Evolutionary conservation across 2,888 invertebrate genomes (phyloP), one percentile per base, ranked within the genome.

Genomic region (Eueremaeus valkanovi): DNA sequence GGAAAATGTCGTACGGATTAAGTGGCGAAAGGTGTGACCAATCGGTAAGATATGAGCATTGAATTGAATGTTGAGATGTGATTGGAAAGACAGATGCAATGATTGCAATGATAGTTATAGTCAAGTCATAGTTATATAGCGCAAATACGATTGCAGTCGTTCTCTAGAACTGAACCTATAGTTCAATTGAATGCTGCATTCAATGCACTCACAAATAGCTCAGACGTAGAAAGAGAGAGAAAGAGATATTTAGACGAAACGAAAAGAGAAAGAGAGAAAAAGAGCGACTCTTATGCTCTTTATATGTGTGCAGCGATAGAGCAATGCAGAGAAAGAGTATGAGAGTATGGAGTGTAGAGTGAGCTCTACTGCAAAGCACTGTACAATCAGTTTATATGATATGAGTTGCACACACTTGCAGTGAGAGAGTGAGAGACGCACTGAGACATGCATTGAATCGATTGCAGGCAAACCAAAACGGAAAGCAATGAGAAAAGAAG

Each of bases 121-220:
- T n/a, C n/a, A n/a, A n/a, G n/a, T n/a, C n/a, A 29, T 40, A n/a
- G 36, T 58, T 73, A 73, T 73, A 73, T 73, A 73, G 73, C 73
- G 73, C 73, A 58, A 73, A 45, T 61, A 73, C 73, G 73, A 73
- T 73, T 73, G 61, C 73, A 73, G 61, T 61, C 40, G 61, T 51
- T 73, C 27, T 33, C 42, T n/a, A 24, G 24, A 73, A 73, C 16
- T 73, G 73, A 73, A 73, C 73, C 73, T 73, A 73, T 73, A 73
- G 21, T 27, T 31, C 21, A 36, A 68, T 66, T 68, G 33, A 68
- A 68, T 68, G 42, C 40, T n/a, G n/a, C n/a, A n/a, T n/a, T n/a
- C n/a, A n/a, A n/a, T n/a, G n/a, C n/a, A n/a, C n/a, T n/a, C n/a
- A n/a, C n/a, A n/a, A n/a, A n/a, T n/a, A n/a, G n/a, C n/a, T n/a